phyloP scores from a whole-genome alignment of 2,797 vertebrate species.

The Chiloscyllium punctatum region DNA sequence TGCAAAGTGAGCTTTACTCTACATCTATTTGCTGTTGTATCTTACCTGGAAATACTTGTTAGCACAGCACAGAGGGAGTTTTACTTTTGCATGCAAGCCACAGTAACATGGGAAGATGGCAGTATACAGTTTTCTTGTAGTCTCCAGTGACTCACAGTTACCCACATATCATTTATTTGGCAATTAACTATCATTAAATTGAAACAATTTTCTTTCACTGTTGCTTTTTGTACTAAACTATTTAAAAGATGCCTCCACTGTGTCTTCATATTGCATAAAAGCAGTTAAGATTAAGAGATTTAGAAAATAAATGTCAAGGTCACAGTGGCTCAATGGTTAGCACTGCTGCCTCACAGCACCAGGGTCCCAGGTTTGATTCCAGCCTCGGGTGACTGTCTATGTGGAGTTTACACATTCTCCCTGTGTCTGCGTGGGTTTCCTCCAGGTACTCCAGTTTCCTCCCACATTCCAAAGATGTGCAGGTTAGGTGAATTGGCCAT shows the following conservation, averaged over 20 bases:
- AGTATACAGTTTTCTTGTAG: not conserved
- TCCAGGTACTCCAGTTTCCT: too few relatives aligned
- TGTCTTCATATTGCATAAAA: not conserved
- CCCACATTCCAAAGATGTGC: too few relatives aligned
- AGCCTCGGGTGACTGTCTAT: too few relatives aligned
- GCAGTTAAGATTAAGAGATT: not conserved
- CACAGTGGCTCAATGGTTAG: too few relatives aligned
- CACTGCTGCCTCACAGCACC: too few relatives aligned
- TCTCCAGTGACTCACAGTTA: not conserved
- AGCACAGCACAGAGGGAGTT: not conserved
- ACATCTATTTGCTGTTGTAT: not conserved
- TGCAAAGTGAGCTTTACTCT: not conserved
- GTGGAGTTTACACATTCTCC: too few relatives aligned
- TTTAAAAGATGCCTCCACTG: not conserved
- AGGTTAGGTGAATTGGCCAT: too few relatives aligned
- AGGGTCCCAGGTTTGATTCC: too few relatives aligned
- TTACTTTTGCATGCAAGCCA: not conserved
- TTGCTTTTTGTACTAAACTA: not conserved
- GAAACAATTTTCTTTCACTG: constrained; percentile 4
- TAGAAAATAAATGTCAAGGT: not conserved
- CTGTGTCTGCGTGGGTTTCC: too few relatives aligned
- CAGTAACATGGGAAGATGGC: not conserved
- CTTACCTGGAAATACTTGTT: not conserved
- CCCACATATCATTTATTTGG: not conserved
- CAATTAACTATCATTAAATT: not conserved